Conservation (phyloP, 2,888 invertebrate genomes). For the Horisme vitalbata region DNA sequence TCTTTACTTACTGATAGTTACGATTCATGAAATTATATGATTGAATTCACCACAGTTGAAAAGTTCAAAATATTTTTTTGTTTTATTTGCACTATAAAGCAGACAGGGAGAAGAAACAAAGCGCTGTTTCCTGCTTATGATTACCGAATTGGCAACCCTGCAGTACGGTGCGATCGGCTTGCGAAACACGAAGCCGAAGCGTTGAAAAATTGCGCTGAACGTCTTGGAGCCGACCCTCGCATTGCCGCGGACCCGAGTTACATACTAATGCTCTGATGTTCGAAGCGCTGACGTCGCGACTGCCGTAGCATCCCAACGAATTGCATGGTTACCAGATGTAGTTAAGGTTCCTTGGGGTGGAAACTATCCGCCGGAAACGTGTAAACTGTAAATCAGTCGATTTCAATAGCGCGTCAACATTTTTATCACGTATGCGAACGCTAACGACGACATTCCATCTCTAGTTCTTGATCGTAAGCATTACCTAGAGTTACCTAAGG, state of each 20-base stretch:
- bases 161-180: conserved; percentile 64
- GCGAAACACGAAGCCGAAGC: conserved; percentile 71
- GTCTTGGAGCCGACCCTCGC: conserved; percentile 69
- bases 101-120: no score
- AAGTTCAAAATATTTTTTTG: no score
- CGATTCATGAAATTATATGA: no score
- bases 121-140: neutral
- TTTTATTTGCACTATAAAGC: neutral
- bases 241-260: conserved; percentile 59
- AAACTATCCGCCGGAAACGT: conserved; percentile 20
- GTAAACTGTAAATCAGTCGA: conserved; percentile 18
- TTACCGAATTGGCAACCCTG: conserved; percentile 32
- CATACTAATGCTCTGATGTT: conserved; percentile 65
- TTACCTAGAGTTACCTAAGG: neutral
- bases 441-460: neutral
- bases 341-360: conserved; percentile 22
- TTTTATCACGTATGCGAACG: conserved; percentile 13
- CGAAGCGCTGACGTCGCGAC: conserved; percentile 31
- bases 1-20: no score
- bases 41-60: no score
- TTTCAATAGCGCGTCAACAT: conserved; percentile 16
- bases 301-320: conserved; percentile 22
- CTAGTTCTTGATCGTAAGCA: neutral
- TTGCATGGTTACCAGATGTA: conserved; percentile 25
- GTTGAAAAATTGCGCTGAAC: conserved; percentile 78